Base-by-base conservation (phyloP, 2,888 invertebrate species). In the Desoria tigrina region DNA sequence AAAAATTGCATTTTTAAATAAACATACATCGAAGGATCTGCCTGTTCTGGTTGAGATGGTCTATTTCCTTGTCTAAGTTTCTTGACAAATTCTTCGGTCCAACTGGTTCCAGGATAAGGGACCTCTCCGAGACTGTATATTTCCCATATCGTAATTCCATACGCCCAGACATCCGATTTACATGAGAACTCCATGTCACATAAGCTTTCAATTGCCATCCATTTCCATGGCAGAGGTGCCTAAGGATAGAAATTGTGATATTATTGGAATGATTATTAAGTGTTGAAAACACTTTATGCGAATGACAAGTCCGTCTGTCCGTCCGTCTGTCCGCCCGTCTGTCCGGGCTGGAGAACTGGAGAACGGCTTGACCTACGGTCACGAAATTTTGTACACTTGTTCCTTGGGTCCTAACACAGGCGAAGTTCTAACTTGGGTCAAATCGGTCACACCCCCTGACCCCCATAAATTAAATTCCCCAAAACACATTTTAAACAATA, bases 131-230 rank as follows among this genome's bases (percentile, higher is more conserved):
- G 37, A 16, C 39, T 55, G 42, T 49, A 65, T 32, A 65, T 59
- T 50, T 65, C 65, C 59, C 59, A 65, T 7, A 65, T 23, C n/a
- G 65, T 65, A 16, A 65, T 51, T 14, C 60, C 65, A 37, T 53
- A 65, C 4, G 65, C 60, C 65, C 65, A 65, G 18, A 61, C 59
- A 59, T 59, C 59, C 14, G 59, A 59, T 23, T 42, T 45, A 18
- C 23, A 23, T 11, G 49, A 49, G 27, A 59, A 59, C 18, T 59
- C 49, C 59, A 59, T 45, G 42, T 59, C 59, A 23, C 59, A 28
- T 26, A 59, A 59, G 27, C 49, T 49, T 18, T 59, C 59, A 27
- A 59, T 59, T 42, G 59, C 59, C 42, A 59, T 42, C 59, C 59
- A 59, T 26, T 49, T 42, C 45, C 45, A 23, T 11, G 16, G n/a